A percentile compares a stretch with the other conserved stretches of the same genome.
These are phyloP conservation scores for Euphonia xanthogaster DNA, from an alignment of 2,797 vertebrate species.

Conservation along the genomic window DNA sequence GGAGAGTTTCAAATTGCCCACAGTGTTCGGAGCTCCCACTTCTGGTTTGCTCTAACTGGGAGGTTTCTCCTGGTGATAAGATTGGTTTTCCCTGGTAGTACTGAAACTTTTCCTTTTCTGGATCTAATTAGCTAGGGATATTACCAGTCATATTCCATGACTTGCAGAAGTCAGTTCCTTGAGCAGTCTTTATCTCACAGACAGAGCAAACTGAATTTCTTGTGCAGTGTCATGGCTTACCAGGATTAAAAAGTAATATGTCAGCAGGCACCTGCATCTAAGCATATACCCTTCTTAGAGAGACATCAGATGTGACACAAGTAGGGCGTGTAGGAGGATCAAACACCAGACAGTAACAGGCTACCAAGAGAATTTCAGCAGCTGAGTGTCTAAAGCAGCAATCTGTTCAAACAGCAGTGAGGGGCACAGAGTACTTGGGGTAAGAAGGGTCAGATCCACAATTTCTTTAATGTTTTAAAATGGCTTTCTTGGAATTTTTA, in stretches of 20 bases:
- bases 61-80: background rate
- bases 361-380: background rate
- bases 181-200: background rate
- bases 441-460: background rate
- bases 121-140: background rate
- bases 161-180: background rate
- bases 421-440: background rate
- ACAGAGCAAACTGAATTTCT: background rate
- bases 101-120: background rate
- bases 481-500: background rate
- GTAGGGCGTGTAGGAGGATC: background rate
- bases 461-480: slow-evolving; percentile 9
- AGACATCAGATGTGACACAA: background rate
- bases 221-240: background rate
- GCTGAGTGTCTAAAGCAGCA: background rate
- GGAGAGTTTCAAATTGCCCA: background rate
- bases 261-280: background rate
- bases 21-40: background rate
- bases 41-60: background rate
- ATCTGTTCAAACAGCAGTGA: background rate
- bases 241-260: background rate
- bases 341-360: background rate
- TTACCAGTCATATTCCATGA: background rate
- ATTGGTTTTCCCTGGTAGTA: background rate
- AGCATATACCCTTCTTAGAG: background rate